phyloP scores from a whole-genome alignment of 2,113 vertebrate species.

The Lepisosteus oculatus region DNA sequence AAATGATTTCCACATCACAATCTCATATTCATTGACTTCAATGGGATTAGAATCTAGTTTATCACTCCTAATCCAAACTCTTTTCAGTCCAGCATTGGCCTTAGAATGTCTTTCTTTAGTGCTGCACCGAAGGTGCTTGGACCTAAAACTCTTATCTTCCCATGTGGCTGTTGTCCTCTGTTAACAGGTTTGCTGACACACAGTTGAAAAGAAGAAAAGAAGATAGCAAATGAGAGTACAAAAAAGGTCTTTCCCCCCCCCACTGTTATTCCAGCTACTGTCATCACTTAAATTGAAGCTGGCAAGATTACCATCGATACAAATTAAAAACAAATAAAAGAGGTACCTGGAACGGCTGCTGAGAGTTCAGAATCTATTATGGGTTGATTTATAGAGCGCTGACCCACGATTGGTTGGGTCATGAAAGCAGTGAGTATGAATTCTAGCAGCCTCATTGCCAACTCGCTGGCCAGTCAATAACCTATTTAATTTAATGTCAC shows the following conservation, averaged over 20 bases:
- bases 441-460: slow-evolving; percentile 67
- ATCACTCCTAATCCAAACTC: no score
- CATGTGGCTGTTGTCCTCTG: slow-evolving; percentile 9
- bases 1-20: no score
- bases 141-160: slow-evolving; percentile 4
- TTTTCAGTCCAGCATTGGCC: no score
- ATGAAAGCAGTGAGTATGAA: slow-evolving; percentile 57
- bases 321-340: slow-evolving; percentile 95
- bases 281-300: slow-evolving; percentile 61
- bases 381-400: slow-evolving; percentile 79
- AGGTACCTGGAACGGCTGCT: slow-evolving; percentile 65
- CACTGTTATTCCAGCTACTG: slow-evolving; percentile 39
- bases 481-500: slow-evolving; percentile 95
- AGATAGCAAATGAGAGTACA: slow-evolving; percentile 4
- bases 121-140: not conserved
- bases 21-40: no score
- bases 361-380: slow-evolving; percentile 79
- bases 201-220: slow-evolving; percentile 3
- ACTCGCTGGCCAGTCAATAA: slow-evolving; percentile 86
- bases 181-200: slow-evolving; percentile 1
- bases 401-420: slow-evolving; percentile 73
- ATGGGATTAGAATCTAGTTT: no score
- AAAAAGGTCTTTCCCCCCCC: slow-evolving; percentile 31
- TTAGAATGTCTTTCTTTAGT: no score
- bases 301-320: slow-evolving; percentile 77